Conservation (phyloP, 2,888 invertebrate species). For the Dryadula phaetusa region DNA sequence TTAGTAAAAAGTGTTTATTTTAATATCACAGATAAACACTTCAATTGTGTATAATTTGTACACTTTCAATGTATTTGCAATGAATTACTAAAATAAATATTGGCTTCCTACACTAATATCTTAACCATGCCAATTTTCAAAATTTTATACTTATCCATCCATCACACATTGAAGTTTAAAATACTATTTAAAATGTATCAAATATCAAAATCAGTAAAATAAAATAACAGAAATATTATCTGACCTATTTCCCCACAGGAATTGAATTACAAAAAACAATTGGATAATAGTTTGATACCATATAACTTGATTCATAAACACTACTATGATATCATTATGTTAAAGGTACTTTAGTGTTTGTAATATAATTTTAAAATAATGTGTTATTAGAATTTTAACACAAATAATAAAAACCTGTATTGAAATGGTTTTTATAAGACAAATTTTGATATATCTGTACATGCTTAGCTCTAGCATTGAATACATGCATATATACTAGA, state of each 20-base stretch:
- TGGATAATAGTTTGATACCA: constrained; percentile 4
- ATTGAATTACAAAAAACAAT: constrained; percentile 20
- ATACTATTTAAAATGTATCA: no score
- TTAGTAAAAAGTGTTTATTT: no score
- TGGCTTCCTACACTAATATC: no score
- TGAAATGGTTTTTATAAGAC: background rate
- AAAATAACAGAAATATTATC: background rate
- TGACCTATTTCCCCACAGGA: constrained; percentile 24
- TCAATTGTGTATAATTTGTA: no score
- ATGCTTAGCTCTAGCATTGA: background rate
- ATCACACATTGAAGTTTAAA: no score
- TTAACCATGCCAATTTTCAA: no score
- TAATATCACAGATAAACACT: no score
- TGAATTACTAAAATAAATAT: no score
- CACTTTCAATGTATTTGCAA: no score
- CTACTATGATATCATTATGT: background rate
- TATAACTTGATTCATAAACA: constrained; percentile 11
- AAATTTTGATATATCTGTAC: background rate
- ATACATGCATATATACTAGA: background rate
- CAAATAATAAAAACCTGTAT: background rate
- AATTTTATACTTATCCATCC: no score
- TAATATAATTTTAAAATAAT: background rate
- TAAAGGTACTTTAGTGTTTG: no score
- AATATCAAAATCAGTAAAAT: no score
- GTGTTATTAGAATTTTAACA: background rate